A percentile compares a stretch with the other conserved stretches of the same genome.
phyloP scores from a whole-genome alignment of 2,888 invertebrate species.

The Tinea semifulvella region DNA sequence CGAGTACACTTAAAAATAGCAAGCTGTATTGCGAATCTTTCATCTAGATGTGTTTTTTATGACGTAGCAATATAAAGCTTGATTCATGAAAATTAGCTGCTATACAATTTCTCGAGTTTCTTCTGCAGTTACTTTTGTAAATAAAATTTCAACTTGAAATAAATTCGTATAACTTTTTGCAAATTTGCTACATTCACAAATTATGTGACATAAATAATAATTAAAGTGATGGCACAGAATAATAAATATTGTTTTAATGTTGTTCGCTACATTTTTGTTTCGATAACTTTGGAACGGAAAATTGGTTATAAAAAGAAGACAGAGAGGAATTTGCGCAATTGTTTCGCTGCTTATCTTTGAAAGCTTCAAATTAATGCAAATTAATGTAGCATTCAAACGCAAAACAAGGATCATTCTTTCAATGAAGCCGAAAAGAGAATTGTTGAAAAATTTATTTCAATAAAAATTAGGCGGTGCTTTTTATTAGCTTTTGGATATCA shows the following conservation, averaged over 20 bases:
- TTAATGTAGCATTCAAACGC: slow-evolving; percentile 55
- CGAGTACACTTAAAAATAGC: too few species aligned
- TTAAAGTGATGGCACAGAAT: neutral
- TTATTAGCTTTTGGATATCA: slow-evolving; percentile 10
- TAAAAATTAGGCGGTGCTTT: slow-evolving; percentile 28
- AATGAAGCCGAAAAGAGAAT: slow-evolving; percentile 33
- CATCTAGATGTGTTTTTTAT: too few species aligned
- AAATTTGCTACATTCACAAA: neutral
- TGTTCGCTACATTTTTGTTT: slow-evolving; percentile 7
- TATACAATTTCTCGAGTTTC: slow-evolving; percentile 25
- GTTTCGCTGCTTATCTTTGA: slow-evolving; percentile 24
- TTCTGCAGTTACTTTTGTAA: slow-evolving; percentile 18
- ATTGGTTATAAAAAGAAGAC: slow-evolving; percentile 3
- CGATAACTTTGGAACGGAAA: neutral
- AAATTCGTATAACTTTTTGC: neutral
- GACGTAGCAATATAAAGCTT: slow-evolving; percentile 7
- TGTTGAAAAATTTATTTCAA: slow-evolving; percentile 38
- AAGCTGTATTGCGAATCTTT: too few species aligned
- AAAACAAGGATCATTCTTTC: slow-evolving; percentile 53
- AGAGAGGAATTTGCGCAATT: slow-evolving; percentile 13
- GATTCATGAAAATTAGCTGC: slow-evolving; percentile 27
- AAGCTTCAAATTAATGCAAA: slow-evolving; percentile 47
- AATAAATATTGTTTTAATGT: slow-evolving; percentile 2
- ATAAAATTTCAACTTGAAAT: neutral
- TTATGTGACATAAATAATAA: neutral